Evolutionary conservation across 1,140 invertebrate species (phyloP).

Genomic region (Papilio polyxenes): DNA sequence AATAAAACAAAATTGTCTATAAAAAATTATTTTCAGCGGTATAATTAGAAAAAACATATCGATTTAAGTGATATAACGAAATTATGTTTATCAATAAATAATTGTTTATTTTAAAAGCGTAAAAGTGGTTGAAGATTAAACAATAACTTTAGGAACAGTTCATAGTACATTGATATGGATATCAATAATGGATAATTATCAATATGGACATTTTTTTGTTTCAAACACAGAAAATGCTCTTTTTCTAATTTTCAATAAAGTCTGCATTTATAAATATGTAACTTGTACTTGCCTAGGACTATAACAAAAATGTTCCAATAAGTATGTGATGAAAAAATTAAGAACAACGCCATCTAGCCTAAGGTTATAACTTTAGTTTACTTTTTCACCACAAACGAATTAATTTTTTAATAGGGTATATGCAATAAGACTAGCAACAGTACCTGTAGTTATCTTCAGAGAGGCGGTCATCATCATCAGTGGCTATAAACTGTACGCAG

Average conservation of each 20-base stretch:
- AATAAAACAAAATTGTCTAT: neutral
- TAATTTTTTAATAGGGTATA: neutral
- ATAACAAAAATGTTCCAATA: neutral
- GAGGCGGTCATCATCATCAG: slow-evolving; percentile 80
- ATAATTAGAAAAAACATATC: neutral
- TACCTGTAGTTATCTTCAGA: slow-evolving; percentile 75
- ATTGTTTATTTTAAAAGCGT: neutral
- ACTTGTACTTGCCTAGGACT: neutral
- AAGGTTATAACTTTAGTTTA: neutral
- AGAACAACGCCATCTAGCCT: neutral
- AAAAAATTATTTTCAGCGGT: neutral
- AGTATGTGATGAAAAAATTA: neutral
- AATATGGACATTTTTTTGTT: neutral
- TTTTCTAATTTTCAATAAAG: no score
- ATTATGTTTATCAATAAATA: neutral
- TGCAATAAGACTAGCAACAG: neutral
- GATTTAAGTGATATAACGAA: neutral
- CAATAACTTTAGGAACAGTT: neutral
- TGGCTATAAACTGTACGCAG: slow-evolving; percentile 87
- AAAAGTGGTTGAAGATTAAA: neutral
- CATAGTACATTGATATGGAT: neutral
- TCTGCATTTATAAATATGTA: neutral
- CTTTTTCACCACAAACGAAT: neutral
- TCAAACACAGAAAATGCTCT: no score
- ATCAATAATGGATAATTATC: neutral